Base-by-base conservation (phyloP, 2,888 invertebrate genomes). In the Ormyrus rosae region DNA sequence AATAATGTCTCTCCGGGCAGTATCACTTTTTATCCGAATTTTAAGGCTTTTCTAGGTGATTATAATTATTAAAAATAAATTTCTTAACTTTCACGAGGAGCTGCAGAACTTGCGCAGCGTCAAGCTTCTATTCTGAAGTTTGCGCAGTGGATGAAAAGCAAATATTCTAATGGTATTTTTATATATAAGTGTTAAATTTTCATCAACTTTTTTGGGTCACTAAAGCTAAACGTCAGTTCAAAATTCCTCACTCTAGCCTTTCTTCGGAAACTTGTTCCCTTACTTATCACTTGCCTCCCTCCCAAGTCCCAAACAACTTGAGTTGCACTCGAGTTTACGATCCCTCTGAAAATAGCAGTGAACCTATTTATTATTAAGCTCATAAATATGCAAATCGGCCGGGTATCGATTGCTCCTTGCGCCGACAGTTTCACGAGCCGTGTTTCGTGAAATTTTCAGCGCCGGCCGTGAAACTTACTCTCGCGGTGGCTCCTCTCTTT, bases 351-450 rank as follows among this genome's bases (percentile, higher is more conserved):
- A 72, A 58, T 76, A 77, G 50, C 53, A 55, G 55, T 50, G 71
- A 70, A 68, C 80, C 81, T 83, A 85, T 85, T 84, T 84, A 84
- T 85, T 86, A 86, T 85, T 84, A 82, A 86, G 82, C 84, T 84
- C 82, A 83, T 85, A 85, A 85, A 85, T 86, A 85, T 85, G 85
- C 81, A 85, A 78, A 83, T 83, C 61, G 78, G 81, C 63, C 19
- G 19, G 19, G 78, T 83, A 86, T 86, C 85, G 85, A 85, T 84
- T 82, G 74, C 7, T 50, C 3, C 10, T 65, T 65, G 19, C 55
- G 34, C 13, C 58, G 74, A 79, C 81, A 83, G 79, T 82, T 65
- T 67, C 82, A 74, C 83, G 48, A 19, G 19, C 1, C 80, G 74
- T 83, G 82, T 81, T 75, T 77, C 83, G 83, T 85, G 82, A 83